Base-by-base conservation (phyloP, 2,797 vertebrate species). In the Pogoniulus pusillus region DNA sequence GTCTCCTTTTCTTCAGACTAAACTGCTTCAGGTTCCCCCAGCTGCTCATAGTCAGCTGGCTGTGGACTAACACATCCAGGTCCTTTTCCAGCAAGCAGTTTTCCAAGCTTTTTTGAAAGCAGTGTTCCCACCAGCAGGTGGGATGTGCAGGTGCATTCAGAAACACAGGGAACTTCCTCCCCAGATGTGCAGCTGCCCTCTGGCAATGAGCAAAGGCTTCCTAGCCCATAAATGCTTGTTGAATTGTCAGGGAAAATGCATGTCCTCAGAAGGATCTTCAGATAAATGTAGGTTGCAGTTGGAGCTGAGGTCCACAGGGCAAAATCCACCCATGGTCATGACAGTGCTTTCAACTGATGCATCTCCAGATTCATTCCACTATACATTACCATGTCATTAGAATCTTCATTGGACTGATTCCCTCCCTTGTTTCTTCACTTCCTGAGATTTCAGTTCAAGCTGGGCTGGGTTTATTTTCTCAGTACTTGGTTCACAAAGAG, bases 261-360 rank as follows among this genome's bases (percentile, higher is more conserved):
- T 45, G 27, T 37, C 13, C 35, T 58, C 43, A 6, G 41, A 43
- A 43, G 32, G 49, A 22, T 6, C 45, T 23, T 23, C 9, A 41
- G 41, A 17, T 41, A 41, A 41, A 41, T 41, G 16, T 41, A 41
- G 41, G 16, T 24, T 10, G 4, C 12, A 2, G 27, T 2, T 29
- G 53, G 17, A 57, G 30, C 24, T 32, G 51, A 24, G 53, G 45
- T 30, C 45, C 5, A 0, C 19, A 26, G 35, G 34, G 55, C 35
- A 49, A 37, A 68, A 45, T 26, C 68, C 2, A 1, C 29, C 69
- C 10, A 0, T 13, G 27, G 37, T 54, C 8, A 4, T 0, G 2
- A 6, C 37, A n/a, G 9, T 32, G 35, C 35, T 64, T 45, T 26
- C 23, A 37, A 19, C 70, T 37, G 45, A 3, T 18, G 19, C 59